These are phyloP conservation scores for Gobio occitaniae DNA, from an alignment of 2,797 vertebrate species.

Conservation along the genomic window DNA sequence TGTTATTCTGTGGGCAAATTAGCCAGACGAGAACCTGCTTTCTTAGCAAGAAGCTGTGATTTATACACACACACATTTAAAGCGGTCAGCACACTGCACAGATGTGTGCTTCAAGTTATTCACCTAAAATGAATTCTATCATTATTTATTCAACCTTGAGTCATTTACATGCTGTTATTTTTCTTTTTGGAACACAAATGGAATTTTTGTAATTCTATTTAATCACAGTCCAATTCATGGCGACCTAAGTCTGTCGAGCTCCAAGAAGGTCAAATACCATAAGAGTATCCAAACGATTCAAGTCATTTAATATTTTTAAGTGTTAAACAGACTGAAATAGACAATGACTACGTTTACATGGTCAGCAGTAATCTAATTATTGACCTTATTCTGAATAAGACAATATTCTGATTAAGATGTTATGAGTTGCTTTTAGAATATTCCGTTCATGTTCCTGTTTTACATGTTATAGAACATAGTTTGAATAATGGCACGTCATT, in stretches of 20 bases:
- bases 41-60: slow-evolving; percentile 67
- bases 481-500: too few relatives aligned
- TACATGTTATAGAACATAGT: too few relatives aligned
- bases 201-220: not conserved
- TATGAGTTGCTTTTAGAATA: too few relatives aligned
- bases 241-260: not conserved
- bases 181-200: not conserved
- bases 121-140: not conserved
- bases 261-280: not conserved
- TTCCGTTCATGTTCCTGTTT: too few relatives aligned
- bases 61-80: slow-evolving; percentile 63
- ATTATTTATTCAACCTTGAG: not conserved
- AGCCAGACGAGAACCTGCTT: slow-evolving; percentile 40
- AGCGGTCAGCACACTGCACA: slow-evolving; percentile 61
- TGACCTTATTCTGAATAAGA: too few relatives aligned
- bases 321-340: not conserved
- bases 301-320: too few relatives aligned
- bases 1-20: slow-evolving; percentile 7
- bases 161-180: not conserved
- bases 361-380: too few relatives aligned
- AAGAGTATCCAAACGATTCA: not conserved
- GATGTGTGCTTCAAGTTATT: not conserved
- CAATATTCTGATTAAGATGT: too few relatives aligned
- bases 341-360: too few relatives aligned
- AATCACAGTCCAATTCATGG: not conserved